Base-by-base conservation (phyloP, 2,888 invertebrate genomes). In the Catocala nupta region DNA sequence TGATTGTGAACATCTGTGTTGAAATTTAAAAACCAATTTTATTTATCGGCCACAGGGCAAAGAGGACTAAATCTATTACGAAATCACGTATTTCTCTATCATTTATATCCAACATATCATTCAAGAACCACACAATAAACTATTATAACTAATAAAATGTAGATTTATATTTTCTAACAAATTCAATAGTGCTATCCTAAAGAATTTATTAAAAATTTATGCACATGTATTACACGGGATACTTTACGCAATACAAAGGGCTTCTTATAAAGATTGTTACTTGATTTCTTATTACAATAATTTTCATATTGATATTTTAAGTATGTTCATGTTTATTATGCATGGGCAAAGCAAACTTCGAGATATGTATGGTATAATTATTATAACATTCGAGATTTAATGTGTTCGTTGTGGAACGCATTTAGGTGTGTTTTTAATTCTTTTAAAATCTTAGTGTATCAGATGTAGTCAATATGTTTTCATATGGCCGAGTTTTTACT, bases 121-220 rank as follows among this genome's bases (percentile, higher is more conserved):
- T 63, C 56, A 55, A 39, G 12, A 53, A 44, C 55, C 10, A 45
- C 36, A 56, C 47, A 53, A 63, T 71, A 61, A 65, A 53, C 60
- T 56, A 45, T 66, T 61, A 57, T 59, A 61, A 50, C 50, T 57
- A 65, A 73, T 73, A 73, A 73, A 71, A 68, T 51, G 49, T 71
- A 58, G 59, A 71, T 68, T 68, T 73, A 68, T 68, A 63, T 68
- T 65, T 73, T 63, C 42, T 60, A 50, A 73, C 54, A 33, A 59
- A 71, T 61, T 68, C 64, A 61, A 71, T 71, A 58, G 59, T 45
- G 58, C 49, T 56, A 63, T 70, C 34, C 44, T 34, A 48, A 54
- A 58, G 53, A 70, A 68, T 61, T 65, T 70, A 70, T 70, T 45
- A 57, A 53, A 47, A 70, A 63, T 63, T 73, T 73, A 73, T 73